Conservation (phyloP, 2,113 vertebrate species). For the Aldabrachelys gigantea region DNA sequence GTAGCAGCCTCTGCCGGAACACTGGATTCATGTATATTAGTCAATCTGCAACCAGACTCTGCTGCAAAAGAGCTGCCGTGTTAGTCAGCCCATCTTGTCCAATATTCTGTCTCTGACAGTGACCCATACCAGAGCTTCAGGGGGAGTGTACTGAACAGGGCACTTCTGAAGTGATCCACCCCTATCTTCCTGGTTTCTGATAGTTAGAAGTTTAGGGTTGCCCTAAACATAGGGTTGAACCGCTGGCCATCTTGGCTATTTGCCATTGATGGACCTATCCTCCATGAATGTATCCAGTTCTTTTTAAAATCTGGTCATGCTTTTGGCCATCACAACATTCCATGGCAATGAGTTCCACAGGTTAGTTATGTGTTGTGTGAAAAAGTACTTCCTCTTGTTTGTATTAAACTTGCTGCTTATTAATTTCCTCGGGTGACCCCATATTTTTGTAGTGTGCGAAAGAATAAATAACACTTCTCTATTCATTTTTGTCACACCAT, state of each 20-base stretch:
- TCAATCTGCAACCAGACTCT: background rate
- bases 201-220: background rate
- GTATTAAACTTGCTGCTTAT: background rate
- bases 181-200: background rate
- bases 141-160: background rate
- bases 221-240: background rate
- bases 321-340: background rate
- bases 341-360: background rate
- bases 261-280: background rate
- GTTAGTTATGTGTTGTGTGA: background rate
- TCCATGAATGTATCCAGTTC: background rate
- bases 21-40: background rate
- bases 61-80: background rate
- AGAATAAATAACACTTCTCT: background rate
- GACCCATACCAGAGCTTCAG: background rate
- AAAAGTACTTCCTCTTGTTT: background rate
- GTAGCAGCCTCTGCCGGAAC: background rate
- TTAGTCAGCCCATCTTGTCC: background rate
- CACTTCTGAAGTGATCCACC: background rate
- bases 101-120: background rate
- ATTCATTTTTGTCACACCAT: background rate
- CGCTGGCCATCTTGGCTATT: background rate
- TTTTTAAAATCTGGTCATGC: background rate
- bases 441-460: background rate
- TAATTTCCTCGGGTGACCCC: background rate